Percentiles rank a stretch among this genome's conserved stretches.
These are phyloP conservation scores for Triops longicaudatus DNA, from an alignment of 1,140 invertebrate species.

Conservation along the genomic window DNA sequence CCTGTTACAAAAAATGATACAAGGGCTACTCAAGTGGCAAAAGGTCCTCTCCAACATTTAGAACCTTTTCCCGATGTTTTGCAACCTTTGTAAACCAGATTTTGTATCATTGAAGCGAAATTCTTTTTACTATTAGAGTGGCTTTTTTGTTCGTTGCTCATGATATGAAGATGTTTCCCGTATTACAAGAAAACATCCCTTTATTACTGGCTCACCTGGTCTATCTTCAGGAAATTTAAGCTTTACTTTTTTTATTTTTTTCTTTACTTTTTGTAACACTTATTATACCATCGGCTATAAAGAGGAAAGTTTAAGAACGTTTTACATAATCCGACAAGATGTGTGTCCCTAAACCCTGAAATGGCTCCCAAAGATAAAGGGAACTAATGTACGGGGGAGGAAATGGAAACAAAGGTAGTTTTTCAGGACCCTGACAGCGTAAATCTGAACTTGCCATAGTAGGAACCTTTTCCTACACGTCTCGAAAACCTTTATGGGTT, in stretches of 20 bases:
- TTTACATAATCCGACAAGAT: background rate
- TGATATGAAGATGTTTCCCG: background rate
- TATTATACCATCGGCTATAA: too few relatives aligned
- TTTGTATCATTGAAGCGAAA: background rate
- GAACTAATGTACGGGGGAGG: background rate
- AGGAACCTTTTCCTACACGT: background rate
- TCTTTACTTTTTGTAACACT: background rate
- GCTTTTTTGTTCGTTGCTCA: background rate
- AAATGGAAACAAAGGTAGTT: background rate
- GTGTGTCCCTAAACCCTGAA: too few relatives aligned
- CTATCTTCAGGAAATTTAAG: background rate
- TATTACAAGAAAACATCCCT: background rate
- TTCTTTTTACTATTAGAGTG: background rate
- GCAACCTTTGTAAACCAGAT: background rate
- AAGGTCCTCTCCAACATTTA: background rate
- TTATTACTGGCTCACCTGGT: background rate
- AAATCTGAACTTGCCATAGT: background rate
- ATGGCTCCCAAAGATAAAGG: background rate
- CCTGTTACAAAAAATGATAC: background rate
- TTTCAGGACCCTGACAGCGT: background rate
- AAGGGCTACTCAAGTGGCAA: background rate
- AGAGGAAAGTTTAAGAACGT: background rate
- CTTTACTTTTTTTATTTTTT: background rate
- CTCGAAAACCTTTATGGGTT: background rate
- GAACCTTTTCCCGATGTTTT: background rate